Evolutionary conservation across 2,113 vertebrate genomes (phyloP).

Genomic region (Lophius piscatorius): DNA sequence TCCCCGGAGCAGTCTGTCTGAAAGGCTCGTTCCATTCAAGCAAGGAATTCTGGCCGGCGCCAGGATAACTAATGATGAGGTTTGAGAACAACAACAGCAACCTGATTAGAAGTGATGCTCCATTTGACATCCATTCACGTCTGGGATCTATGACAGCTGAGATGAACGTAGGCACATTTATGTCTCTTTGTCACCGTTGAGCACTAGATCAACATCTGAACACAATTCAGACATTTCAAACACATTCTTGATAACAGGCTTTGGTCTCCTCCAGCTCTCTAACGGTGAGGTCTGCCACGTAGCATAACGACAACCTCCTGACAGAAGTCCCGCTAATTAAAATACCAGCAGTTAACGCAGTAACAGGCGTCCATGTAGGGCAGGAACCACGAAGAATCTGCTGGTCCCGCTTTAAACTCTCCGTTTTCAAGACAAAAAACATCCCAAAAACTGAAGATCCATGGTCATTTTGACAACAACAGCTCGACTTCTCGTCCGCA

Average conservation of each 20-base stretch:
- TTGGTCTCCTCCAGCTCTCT: neutral
- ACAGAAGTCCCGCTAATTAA: constrained; percentile 11
- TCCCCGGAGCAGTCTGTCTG: constrained; percentile 52
- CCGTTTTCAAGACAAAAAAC: neutral
- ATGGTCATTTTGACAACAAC: neutral
- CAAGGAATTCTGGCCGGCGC: neutral
- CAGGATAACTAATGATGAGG: too few relatives aligned
- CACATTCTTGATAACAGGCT: too few relatives aligned
- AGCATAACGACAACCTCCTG: constrained; percentile 2
- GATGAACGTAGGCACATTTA: too few relatives aligned
- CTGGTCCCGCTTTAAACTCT: too few relatives aligned
- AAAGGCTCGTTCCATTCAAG: constrained; percentile 36
- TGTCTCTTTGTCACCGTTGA: too few relatives aligned
- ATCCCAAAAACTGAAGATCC: neutral
- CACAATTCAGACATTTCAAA: too few relatives aligned
- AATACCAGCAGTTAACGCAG: constrained; percentile 15
- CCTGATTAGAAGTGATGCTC: too few relatives aligned
- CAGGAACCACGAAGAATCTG: neutral
- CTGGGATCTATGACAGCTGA: too few relatives aligned
- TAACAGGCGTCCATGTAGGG: neutral
- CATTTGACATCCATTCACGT: too few relatives aligned
- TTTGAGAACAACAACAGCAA: too few relatives aligned
- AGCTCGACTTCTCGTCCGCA: neutral
- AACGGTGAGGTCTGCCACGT: neutral
- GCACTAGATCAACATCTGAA: too few relatives aligned